Evolutionary conservation across 2,888 invertebrate species (phyloP).

Genomic region (Plebejus anna): DNA sequence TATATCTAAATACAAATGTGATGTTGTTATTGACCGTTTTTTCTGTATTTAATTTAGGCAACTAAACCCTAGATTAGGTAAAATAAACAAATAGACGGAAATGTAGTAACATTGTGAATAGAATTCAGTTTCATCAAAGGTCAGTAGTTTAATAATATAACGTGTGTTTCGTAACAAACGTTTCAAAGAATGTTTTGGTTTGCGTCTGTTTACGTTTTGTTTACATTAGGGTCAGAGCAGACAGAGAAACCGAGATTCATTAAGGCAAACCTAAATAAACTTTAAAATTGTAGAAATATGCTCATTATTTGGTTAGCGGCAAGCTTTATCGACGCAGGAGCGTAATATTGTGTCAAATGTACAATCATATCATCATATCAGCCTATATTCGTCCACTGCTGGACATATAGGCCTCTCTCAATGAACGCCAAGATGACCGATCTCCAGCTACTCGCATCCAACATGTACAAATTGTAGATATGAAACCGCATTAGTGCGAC

Average conservation of each 20-base stretch:
- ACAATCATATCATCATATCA: too few species aligned
- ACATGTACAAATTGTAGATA: too few species aligned
- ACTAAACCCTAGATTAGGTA: neutral
- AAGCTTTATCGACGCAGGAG: too few species aligned
- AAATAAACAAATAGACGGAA: neutral
- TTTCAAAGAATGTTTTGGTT: constrained; percentile 22
- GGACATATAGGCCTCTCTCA: too few species aligned
- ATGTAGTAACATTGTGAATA: constrained; percentile 10
- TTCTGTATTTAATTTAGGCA: neutral
- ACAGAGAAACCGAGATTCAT: neutral
- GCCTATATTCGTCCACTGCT: too few species aligned
- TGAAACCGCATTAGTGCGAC: too few species aligned
- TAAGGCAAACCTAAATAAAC: neutral
- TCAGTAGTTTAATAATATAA: constrained; percentile 32
- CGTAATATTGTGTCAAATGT: too few species aligned
- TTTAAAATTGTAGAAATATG: too few species aligned
- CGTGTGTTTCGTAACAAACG: constrained; percentile 34
- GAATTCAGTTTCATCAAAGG: constrained; percentile 29
- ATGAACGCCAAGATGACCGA: too few species aligned
- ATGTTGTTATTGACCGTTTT: neutral
- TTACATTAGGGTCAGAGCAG: constrained; percentile 3
- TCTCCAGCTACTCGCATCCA: too few species aligned
- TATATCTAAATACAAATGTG: neutral
- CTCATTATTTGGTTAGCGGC: too few species aligned
- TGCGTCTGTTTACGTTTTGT: constrained; percentile 7